Evolutionary conservation across 2,797 vertebrate species (phyloP).

Genomic region (Myotis myotis): DNA sequence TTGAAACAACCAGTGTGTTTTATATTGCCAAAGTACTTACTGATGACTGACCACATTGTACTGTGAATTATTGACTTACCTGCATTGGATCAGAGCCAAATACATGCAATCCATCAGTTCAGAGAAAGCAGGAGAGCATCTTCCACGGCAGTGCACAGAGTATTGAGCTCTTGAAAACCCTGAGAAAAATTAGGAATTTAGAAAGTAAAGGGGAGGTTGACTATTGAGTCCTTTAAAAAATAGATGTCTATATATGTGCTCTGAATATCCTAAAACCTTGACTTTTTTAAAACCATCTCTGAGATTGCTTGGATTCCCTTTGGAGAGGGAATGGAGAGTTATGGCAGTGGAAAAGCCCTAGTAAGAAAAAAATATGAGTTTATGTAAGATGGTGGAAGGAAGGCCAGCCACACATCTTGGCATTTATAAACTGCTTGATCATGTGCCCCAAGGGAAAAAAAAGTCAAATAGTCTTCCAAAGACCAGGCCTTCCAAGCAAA

Average conservation of each 20-base stretch:
- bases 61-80: background rate
- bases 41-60: background rate
- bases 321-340: background rate
- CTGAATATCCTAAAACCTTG: slow-evolving; percentile 26
- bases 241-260: slow-evolving; percentile 8
- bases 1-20: slow-evolving; percentile 34
- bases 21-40: slow-evolving; percentile 17
- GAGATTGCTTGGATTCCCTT: slow-evolving; percentile 2
- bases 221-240: slow-evolving; percentile 19
- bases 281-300: background rate
- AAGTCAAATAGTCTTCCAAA: background rate
- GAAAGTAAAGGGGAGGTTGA: slow-evolving; percentile 16
- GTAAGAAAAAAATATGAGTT: slow-evolving; percentile 31
- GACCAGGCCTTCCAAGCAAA: background rate
- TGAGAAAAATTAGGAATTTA: slow-evolving; percentile 38
- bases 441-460: background rate
- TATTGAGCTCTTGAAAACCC: slow-evolving; percentile 21
- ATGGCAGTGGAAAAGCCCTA: background rate
- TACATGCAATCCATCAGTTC: background rate
- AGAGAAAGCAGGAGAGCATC: background rate
- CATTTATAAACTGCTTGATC: slow-evolving; percentile 22
- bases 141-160: background rate
- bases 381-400: background rate
- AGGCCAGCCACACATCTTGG: background rate
- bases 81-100: background rate